phyloP scores from a whole-genome alignment of 2,113 vertebrate species.

The Laticauda laticaudata region DNA sequence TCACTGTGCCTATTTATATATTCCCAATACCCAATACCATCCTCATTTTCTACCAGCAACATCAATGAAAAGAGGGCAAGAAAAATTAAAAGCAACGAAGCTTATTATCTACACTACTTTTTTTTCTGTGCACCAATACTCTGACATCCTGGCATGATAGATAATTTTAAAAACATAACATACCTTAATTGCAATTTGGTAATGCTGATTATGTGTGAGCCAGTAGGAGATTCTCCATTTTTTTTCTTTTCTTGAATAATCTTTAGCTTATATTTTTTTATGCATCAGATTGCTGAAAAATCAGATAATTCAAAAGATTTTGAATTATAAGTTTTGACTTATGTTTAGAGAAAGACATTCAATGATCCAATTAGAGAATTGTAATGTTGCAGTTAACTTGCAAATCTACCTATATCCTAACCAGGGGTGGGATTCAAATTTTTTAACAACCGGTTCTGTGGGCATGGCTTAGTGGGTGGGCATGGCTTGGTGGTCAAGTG shows the following conservation, averaged over 20 bases:
- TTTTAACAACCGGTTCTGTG: too few relatives aligned
- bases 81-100: background rate
- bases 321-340: background rate
- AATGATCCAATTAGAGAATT: too few relatives aligned
- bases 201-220: background rate
- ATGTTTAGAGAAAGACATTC: background rate
- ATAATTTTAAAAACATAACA: background rate
- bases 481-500: too few relatives aligned
- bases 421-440: background rate
- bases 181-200: background rate
- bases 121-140: background rate
- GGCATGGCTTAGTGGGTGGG: too few relatives aligned
- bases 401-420: background rate
- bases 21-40: background rate
- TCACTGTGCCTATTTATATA: background rate
- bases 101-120: background rate
- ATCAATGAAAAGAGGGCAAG: background rate
- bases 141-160: background rate
- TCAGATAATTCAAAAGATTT: background rate
- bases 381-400: background rate
- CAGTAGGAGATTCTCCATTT: background rate
- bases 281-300: background rate
- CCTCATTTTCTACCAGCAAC: background rate
- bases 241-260: background rate
- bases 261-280: background rate